Conservation (phyloP, 2,113 vertebrate species). For the Epinephelus cyanopodus region DNA sequence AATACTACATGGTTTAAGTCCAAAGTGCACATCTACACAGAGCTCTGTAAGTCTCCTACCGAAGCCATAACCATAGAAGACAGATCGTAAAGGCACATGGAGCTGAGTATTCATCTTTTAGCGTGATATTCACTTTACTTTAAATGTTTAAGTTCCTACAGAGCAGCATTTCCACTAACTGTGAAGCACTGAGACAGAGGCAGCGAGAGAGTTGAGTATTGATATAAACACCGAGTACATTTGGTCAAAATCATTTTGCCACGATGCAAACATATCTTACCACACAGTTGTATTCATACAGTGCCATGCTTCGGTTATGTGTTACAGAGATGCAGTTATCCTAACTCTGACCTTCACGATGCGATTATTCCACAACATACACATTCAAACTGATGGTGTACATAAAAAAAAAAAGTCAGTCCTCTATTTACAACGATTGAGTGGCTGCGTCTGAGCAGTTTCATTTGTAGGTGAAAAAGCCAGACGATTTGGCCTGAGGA, state of each 20-base stretch:
- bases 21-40: constrained; percentile 46
- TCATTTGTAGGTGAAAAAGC: constrained; percentile 90
- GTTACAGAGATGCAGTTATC: constrained; percentile 44
- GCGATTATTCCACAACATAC: neutral
- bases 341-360: neutral
- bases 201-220: constrained; percentile 43
- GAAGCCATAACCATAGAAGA: constrained; percentile 48
- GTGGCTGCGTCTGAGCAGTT: constrained; percentile 1
- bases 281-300: constrained; percentile 42
- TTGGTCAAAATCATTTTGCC: constrained; percentile 60
- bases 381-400: constrained; percentile 1
- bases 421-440: constrained; percentile 52
- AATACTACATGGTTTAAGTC: constrained; percentile 66
- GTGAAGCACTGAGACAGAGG: constrained; percentile 39
- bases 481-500: constrained; percentile 85
- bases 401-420: constrained; percentile 37
- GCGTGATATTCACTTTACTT: constrained; percentile 40
- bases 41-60: constrained; percentile 29
- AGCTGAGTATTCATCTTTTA: constrained; percentile 53
- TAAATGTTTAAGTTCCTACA: constrained; percentile 45
- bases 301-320: constrained; percentile 62
- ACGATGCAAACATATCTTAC: constrained; percentile 58
- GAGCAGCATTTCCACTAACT: constrained; percentile 46
- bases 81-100: constrained; percentile 72
- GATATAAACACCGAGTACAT: constrained; percentile 55